These are phyloP conservation scores for Gyps fulvus DNA, from an alignment of 2,113 vertebrate species.

Conservation along the genomic window DNA sequence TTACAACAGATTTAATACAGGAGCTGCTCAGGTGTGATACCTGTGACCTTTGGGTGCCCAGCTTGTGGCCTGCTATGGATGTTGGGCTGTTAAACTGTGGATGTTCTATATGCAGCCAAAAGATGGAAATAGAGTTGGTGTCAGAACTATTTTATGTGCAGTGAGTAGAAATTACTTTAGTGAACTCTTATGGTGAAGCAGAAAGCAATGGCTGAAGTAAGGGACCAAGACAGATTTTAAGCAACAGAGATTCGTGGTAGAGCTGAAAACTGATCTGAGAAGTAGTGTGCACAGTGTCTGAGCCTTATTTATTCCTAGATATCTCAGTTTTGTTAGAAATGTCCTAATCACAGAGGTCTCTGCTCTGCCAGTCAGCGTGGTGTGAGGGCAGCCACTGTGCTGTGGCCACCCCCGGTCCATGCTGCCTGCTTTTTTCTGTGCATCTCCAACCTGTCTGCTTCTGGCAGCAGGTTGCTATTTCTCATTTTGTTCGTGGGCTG, in stretches of 20 bases:
- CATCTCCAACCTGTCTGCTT: neutral
- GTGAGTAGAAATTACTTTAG: neutral
- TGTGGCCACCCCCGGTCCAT: too few relatives aligned
- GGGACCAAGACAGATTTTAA: neutral
- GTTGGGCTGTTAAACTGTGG: neutral
- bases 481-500: neutral
- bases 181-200: neutral
- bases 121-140: neutral
- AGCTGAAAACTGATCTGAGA: neutral
- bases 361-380: rapidly evolving
- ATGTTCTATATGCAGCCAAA: neutral
- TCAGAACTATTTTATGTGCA: neutral
- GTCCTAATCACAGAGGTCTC: neutral
- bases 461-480: neutral
- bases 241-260: neutral
- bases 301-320: neutral
- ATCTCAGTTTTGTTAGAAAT: neutral
- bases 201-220: neutral
- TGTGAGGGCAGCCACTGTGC: neutral
- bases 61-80: neutral
- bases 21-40: neutral
- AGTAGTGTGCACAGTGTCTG: rapidly evolving
- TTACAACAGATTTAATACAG: neutral
- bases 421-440: neutral
- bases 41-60: neutral